Evolutionary conservation across 37 sponge, comb jelly and placozoan genomes (phyloP).

Genomic region (Crambe crambe): DNA sequence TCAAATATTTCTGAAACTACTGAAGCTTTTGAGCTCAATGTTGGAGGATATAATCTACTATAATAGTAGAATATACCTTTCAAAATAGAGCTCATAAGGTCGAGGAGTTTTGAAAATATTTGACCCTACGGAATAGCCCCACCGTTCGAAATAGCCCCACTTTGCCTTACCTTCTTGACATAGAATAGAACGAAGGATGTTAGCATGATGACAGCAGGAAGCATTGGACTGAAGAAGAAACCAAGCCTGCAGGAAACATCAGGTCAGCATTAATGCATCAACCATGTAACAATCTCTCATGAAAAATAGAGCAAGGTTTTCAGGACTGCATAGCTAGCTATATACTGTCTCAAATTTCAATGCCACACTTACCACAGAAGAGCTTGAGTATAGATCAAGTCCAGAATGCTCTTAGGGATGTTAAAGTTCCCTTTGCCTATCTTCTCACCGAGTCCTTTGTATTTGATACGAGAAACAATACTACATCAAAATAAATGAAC

Average conservation of each 20-base stretch:
- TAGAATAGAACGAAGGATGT: slow-evolving; percentile 83
- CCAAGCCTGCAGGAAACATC: slow-evolving; percentile 64
- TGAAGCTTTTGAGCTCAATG: too few relatives aligned
- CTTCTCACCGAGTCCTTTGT: slow-evolving; percentile 31
- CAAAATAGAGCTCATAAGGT: too few relatives aligned
- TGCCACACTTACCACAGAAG: slow-evolving; percentile 76
- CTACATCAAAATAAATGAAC: slow-evolving; percentile 2
- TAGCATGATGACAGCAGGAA: slow-evolving; percentile 63
- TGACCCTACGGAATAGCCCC: too few relatives aligned
- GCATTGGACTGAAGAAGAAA: slow-evolving; percentile 81
- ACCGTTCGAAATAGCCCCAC: too few relatives aligned
- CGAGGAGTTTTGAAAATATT: too few relatives aligned
- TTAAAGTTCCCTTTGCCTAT: slow-evolving; percentile 71
- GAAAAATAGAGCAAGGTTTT: background rate
- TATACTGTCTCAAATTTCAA: too few relatives aligned
- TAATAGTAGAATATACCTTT: too few relatives aligned
- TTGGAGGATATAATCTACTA: too few relatives aligned
- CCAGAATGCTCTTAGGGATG: slow-evolving; percentile 93
- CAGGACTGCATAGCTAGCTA: background rate
- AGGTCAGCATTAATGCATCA: background rate
- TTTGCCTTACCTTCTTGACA: slow-evolving; percentile 77
- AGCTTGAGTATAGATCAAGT: slow-evolving; percentile 90
- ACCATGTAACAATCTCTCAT: background rate
- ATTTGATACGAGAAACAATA: slow-evolving; percentile 17
- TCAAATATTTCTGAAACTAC: too few relatives aligned